Conservation (phyloP, 2,888 invertebrate genomes). For the Abrostola triplasia region DNA sequence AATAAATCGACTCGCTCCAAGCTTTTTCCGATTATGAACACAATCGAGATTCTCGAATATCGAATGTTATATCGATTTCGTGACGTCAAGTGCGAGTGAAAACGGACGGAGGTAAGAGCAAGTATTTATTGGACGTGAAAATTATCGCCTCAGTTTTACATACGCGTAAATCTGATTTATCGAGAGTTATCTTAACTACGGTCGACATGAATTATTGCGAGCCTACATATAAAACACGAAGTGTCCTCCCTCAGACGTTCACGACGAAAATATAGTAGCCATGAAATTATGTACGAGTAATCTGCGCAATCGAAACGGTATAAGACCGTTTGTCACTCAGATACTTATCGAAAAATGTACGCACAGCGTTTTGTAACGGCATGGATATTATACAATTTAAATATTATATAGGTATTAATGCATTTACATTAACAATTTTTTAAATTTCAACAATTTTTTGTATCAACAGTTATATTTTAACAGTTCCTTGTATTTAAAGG, state of each 20-base stretch:
- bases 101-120: slow-evolving; percentile 63
- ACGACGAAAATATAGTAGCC: slow-evolving; percentile 54
- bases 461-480: not conserved
- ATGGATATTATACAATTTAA: not conserved
- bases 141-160: slow-evolving; percentile 69
- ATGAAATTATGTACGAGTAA: slow-evolving; percentile 32
- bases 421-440: not conserved
- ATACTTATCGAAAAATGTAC: slow-evolving; percentile 26
- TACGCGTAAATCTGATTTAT: slow-evolving; percentile 72
- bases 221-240: slow-evolving; percentile 60
- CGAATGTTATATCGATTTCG: slow-evolving; percentile 56
- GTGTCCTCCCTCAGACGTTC: slow-evolving; percentile 59
- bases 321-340: slow-evolving; percentile 26
- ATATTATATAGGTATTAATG: not conserved
- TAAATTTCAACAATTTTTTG: not conserved
- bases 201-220: slow-evolving; percentile 58
- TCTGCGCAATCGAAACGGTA: slow-evolving; percentile 30
- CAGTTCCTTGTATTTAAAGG: not conserved
- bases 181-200: slow-evolving; percentile 69
- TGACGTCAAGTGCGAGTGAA: slow-evolving; percentile 59
- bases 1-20: slow-evolving; percentile 48
- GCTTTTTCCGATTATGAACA: slow-evolving; percentile 54
- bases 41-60: slow-evolving; percentile 42
- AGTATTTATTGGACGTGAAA: slow-evolving; percentile 70
- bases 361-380: slow-evolving; percentile 1